Evolutionary conservation across 2,888 invertebrate species (phyloP), one percentile per base, ranked within the genome.

Genomic region (Embidobia sp.): DNA sequence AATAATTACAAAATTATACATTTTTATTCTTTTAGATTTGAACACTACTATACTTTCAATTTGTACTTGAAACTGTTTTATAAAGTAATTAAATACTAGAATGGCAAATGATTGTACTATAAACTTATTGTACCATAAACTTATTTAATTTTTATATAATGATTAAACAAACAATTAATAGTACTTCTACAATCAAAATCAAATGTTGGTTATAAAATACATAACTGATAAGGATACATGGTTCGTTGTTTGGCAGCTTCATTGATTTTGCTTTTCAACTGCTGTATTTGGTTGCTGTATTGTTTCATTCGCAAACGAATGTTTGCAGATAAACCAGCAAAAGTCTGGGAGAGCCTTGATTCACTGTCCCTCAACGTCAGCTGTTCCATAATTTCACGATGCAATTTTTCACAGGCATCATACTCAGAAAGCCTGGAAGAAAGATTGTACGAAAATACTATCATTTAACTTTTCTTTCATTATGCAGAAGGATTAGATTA

Each of bases 361-460:
- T 92, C 90, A 75, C 90, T 90, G 78, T 92, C 92, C 49, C 94
- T 90, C 57, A 90, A 85, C 0, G 91, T 91, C 5, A 94, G 83
- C 82, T 93, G 92, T 67, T 92, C 92, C 89, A 93, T 92, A 46
- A 94, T 92, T 80, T 93, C 92, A 42, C 93, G 90, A 81, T 91
- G 92, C 15, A 94, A 85, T 72, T 92, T 92, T 82, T 94, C 93
- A 81, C 94, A 94, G 0, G 93, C 92, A 81, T 94, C 93, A 86
- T 92, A 91, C 84, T 94, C 94, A 0, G 91, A 86, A 8, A 93
- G 88, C 94, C 94, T 94, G n/a, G n/a, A n/a, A n/a, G n/a, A n/a
- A n/a, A n/a, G n/a, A n/a, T n/a, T n/a, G n/a, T n/a, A n/a, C n/a
- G n/a, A n/a, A n/a, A n/a, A n/a, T n/a, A n/a, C n/a, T n/a, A n/a